Percentiles rank a stretch among this genome's conserved stretches.
Conservation (phyloP, 2,797 vertebrate species). For the Hafferia zeledoni region DNA sequence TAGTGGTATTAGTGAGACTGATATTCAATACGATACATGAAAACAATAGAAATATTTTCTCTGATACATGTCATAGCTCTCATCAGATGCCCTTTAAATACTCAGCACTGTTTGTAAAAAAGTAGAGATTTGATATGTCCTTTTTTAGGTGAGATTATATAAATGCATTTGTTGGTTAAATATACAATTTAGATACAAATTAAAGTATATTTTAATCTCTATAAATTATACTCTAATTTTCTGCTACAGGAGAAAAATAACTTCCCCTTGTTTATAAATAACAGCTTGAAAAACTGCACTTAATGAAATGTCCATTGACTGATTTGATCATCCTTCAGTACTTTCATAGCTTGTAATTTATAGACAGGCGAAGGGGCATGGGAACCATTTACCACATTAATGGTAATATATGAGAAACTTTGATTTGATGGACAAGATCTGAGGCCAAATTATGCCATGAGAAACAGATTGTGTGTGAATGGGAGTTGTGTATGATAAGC, state of each 20-base stretch:
- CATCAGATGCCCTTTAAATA: not conserved
- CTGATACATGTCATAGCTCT: not conserved
- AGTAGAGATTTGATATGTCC: not conserved
- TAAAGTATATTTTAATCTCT: conserved; percentile 32
- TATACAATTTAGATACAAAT: not conserved
- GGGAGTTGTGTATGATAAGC: not conserved
- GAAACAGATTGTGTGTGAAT: not conserved
- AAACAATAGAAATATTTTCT: not conserved
- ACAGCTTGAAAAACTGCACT: conserved; percentile 46
- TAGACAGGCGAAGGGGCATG: conserved; percentile 59
- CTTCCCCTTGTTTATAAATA: conserved; percentile 60
- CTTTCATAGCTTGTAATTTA: conserved; percentile 71
- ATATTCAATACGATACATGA: not conserved
- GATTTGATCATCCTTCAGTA: conserved; percentile 39
- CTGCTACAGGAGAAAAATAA: conserved; percentile 22
- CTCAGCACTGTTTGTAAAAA: not conserved
- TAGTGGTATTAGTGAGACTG: not conserved
- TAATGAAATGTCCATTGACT: conserved; percentile 60
- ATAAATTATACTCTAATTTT: conserved; percentile 34
- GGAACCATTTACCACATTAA: conserved; percentile 49
- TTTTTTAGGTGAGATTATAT: not conserved
- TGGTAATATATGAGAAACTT: not conserved
- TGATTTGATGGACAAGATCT: not conserved
- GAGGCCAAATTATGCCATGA: not conserved
- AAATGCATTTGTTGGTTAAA: conserved; percentile 1